Conservation (phyloP, 2,888 invertebrate species). For the Dascillus cervinus region DNA sequence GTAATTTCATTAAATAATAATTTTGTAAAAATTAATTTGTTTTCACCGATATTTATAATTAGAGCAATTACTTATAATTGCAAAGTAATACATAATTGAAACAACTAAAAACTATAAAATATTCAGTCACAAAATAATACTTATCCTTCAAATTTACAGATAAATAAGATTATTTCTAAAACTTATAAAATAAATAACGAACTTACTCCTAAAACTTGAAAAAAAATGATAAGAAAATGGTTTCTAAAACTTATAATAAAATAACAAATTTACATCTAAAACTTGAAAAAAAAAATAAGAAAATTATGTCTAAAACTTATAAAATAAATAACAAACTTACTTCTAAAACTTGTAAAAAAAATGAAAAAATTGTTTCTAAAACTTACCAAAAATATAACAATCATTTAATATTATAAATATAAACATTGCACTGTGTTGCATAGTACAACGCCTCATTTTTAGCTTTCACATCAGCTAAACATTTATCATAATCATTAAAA, state of each 20-base stretch:
- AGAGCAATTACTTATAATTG: no score
- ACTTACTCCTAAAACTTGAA: neutral
- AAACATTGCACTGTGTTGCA: neutral
- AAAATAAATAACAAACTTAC: neutral
- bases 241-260: neutral
- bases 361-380: neutral
- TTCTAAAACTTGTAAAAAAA: neutral
- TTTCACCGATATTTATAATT: no score
- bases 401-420: neutral
- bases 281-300: neutral
- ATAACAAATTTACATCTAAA: no score
- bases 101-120: no score
- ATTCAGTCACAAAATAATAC: no score
- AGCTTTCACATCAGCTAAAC: slow-evolving; percentile 2
- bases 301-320: neutral
- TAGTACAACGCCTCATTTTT: neutral
- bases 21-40: no score
- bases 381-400: no score
- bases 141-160: no score
- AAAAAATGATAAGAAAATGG: neutral
- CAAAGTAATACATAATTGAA: no score
- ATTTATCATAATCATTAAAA: slow-evolving; percentile 25
- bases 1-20: no score
- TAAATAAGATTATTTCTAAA: neutral
- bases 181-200: neutral